phyloP scores from a whole-genome alignment of 1,140 invertebrate genomes.

The Danaus melanippus region DNA sequence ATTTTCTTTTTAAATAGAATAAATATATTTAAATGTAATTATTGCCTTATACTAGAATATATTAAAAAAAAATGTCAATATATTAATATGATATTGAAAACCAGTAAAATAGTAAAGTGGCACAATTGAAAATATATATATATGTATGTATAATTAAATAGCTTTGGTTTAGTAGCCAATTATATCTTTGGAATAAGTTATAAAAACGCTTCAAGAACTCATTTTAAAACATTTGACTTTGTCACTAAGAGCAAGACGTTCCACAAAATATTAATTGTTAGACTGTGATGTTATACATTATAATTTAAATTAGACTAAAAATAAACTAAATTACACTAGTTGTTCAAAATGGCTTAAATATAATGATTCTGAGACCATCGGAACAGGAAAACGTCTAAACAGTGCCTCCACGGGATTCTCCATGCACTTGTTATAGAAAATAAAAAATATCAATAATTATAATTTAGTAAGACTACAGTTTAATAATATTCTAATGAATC shows the following conservation, averaged over 20 bases:
- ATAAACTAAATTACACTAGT: conserved; percentile 35
- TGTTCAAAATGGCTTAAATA: conserved; percentile 43
- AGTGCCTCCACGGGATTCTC: conserved; percentile 30
- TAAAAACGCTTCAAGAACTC: conserved; percentile 7
- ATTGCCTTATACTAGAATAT: conserved; percentile 47
- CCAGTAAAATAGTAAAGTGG: conserved; percentile 44
- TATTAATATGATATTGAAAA: conserved; percentile 43
- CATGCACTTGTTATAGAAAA: conserved; percentile 23
- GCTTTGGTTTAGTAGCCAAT: conserved; percentile 63
- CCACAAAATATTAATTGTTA: conserved; percentile 10
- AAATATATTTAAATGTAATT: conserved; percentile 68
- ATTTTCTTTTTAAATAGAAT: conserved; percentile 54
- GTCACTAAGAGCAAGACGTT: conserved; percentile 21
- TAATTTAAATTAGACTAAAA: conserved; percentile 21
- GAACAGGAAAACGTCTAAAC: conserved; percentile 30
- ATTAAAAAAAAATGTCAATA: conserved; percentile 44
- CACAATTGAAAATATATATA: conserved; percentile 39
- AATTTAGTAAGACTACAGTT: conserved; percentile 33
- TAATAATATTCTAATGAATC: conserved; percentile 32
- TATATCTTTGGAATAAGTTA: conserved; percentile 52
- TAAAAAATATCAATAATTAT: conserved; percentile 33
- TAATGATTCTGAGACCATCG: conserved; percentile 42
- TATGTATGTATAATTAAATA: conserved; percentile 25
- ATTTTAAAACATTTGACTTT: conserved; percentile 25
- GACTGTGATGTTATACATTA: conserved; percentile 42